Percentiles rank a stretch among this genome's conserved stretches.
These are phyloP conservation scores for Lophius americanus DNA, from an alignment of 2,797 vertebrate species.

Conservation along the genomic window DNA sequence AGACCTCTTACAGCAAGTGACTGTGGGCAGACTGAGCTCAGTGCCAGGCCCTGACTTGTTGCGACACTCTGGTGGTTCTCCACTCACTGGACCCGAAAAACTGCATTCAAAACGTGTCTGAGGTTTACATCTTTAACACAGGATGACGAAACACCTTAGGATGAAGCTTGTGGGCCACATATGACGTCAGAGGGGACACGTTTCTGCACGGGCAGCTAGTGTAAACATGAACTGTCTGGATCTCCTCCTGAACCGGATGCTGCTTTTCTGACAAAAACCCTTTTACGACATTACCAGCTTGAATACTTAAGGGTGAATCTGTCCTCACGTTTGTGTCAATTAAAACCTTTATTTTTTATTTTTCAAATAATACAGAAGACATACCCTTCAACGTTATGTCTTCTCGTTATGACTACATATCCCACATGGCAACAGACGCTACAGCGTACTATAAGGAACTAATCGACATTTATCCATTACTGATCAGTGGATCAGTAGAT, in stretches of 20 bases:
- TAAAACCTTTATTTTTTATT: too few relatives aligned
- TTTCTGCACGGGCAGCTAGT: neutral
- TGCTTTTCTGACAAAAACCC: neutral
- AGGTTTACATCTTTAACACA: neutral
- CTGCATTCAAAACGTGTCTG: neutral
- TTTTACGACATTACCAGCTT: too few relatives aligned
- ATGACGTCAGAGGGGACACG: neutral
- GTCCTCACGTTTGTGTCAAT: too few relatives aligned
- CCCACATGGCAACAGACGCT: too few relatives aligned
- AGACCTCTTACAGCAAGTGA: constrained; percentile 48
- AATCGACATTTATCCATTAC: too few relatives aligned
- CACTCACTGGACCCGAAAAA: neutral
- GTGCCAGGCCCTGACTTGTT: constrained; percentile 76
- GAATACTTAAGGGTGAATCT: too few relatives aligned
- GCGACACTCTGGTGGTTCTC: constrained; percentile 56
- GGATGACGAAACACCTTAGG: too few relatives aligned
- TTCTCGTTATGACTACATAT: too few relatives aligned
- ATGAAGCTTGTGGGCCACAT: neutral
- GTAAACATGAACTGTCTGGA: constrained; percentile 24
- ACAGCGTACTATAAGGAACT: too few relatives aligned
- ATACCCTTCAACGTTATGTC: too few relatives aligned
- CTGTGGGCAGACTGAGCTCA: constrained; percentile 15
- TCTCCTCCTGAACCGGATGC: neutral
- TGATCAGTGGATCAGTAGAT: too few relatives aligned
- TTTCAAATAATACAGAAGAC: too few relatives aligned